Percentiles rank a stretch among this genome's conserved stretches.
Evolutionary conservation across 2,797 vertebrate species (phyloP).

Genomic region (Falco biarmicus): DNA sequence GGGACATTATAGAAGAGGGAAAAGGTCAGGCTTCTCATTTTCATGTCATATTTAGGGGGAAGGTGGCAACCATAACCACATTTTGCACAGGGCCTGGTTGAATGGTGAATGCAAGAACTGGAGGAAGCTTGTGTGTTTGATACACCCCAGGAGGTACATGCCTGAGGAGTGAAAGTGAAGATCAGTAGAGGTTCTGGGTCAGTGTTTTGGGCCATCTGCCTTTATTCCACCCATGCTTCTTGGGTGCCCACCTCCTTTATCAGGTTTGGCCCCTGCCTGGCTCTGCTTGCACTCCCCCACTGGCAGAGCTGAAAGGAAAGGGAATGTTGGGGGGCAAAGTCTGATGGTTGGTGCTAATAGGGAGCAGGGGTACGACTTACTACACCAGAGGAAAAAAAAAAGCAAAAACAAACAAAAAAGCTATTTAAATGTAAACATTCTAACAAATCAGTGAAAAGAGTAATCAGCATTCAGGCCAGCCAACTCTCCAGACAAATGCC

Average conservation of each 20-base stretch:
- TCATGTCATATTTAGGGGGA: neutral
- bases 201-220: neutral
- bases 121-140: accelerated
- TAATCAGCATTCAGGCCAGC: neutral
- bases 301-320: neutral
- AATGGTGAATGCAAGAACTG: neutral
- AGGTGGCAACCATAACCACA: neutral
- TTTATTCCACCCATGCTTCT: neutral
- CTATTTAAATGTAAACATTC: neutral
- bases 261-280: neutral
- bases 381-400: accelerated
- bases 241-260: neutral
- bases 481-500: accelerated
- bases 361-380: neutral
- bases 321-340: neutral
- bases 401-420: too few relatives aligned
- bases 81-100: neutral
- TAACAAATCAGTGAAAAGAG: neutral
- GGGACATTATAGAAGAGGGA: neutral
- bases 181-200: neutral
- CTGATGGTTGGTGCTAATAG: neutral
- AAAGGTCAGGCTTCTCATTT: neutral
- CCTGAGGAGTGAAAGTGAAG: neutral
- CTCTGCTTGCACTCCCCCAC: neutral
- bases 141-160: neutral